Base-by-base conservation (phyloP, 2,888 invertebrate species). In the Troides oblongomaculatus region DNA sequence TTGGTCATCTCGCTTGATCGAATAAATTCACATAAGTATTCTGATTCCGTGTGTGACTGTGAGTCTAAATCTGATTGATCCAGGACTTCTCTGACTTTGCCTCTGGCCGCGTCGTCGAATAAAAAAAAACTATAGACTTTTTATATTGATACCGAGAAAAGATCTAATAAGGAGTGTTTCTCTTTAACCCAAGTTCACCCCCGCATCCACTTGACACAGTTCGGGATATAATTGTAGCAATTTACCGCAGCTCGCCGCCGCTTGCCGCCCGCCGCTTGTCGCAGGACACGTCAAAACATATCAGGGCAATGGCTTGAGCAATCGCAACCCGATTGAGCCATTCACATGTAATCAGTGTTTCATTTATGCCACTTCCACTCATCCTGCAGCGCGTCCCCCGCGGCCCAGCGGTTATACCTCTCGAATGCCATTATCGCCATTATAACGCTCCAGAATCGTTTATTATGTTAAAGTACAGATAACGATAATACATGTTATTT, bases 181-280 rank as follows among this genome's bases (percentile, higher is more conserved):
- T 56, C 58, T 66, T 71, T 50, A 67, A 79, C 84, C 83, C 77
- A 74, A 39, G 66, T 74, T 84, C 86, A 87, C 75, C 81, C 68
- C 75, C 76, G 76, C 60, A 60, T 63, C 85, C 78, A 84, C 86
- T 87, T 89, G 90, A 90, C 90, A 90, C 84, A 90, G 83, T 88
- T 91, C 84, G 81, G 74, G 78, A 78, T 84, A 85, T 90, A 90
- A 92, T 91, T 90, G 89, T 89, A 85, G 90, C 88, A 88, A 90
- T 91, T 89, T 85, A 81, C 84, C 77, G 78, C 81, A 80, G 78
- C 77, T 78, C 12, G 59, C 69, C 75, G 78, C 79, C 77, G 78
- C 39, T 39, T 8, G 39, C 39, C 39, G 39, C 10, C 10, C 8
- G 8, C 78, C 73, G 79, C 75, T 73, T 10, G 74, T 79, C 73